Base-by-base conservation (phyloP, 2,888 invertebrate genomes). In the Graphium colonna region DNA sequence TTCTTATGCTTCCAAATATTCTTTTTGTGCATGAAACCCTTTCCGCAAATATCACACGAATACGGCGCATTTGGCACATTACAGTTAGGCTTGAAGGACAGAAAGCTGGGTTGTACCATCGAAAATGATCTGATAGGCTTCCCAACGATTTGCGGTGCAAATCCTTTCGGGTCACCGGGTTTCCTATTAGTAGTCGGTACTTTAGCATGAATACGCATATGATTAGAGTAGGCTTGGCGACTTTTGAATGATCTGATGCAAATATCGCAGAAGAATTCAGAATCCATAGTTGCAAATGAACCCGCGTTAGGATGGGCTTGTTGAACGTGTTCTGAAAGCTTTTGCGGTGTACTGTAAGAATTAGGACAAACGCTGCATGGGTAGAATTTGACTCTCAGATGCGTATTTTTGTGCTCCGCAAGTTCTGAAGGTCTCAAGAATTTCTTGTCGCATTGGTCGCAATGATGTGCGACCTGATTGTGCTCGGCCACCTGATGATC, bases 41-140 rank as follows among this genome's bases (percentile, higher is more conserved):
- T 92, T n/a, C 93, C 92, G 60, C 94, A 94, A 42, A 91, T 83
- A 56, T 93, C 92, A 68, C 93, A 94, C 38, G 89, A 90, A 61
- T 91, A 92, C 42, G 81, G 90, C 51, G 90, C 90, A 50, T 88
- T 87, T 54, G 88, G 86, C 61, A 90, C 86, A 60, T 82, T 82
- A 54, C 77, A 71, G 60, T 75, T 79, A 42, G 84, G 77, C 65
- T 86, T 86, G 58, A 80, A 86, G 12, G 79, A 69, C 31, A 82
- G 71, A 59, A 80, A 75, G 21, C 75, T 75, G 7, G 79, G 77
- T 64, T 82, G 82, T 28, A 79, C 73, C 58, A 81, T 68, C 1
- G 82, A 74, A 52, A 77, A 79, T 45, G 84, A 82, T 61, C 78
- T 79, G 50, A 86, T 82, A 0, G 88, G 85, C 60, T 86, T 88